Evolutionary conservation across 2,888 invertebrate species (phyloP).

Genomic region (Fissipunctia ypsillon): DNA sequence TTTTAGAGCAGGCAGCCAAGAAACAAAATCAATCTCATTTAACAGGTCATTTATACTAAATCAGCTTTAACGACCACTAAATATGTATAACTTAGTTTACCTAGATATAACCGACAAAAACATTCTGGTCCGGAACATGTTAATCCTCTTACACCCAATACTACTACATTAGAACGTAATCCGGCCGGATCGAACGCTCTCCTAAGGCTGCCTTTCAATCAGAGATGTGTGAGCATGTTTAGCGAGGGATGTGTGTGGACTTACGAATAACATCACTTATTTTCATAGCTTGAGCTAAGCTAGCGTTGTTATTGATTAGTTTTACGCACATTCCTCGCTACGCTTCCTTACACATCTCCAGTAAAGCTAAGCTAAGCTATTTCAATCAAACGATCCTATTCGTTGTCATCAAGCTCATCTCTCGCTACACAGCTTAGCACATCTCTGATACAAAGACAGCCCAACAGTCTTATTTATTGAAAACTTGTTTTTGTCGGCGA

Average conservation of each 20-base stretch:
- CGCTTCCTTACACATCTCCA: no score
- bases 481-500: slow-evolving; percentile 78
- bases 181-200: slow-evolving; percentile 31
- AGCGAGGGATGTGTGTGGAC: no score
- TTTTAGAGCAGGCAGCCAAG: not conserved
- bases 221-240: not conserved
- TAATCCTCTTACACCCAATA: slow-evolving; percentile 34
- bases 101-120: slow-evolving; percentile 21
- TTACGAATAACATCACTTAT: no score
- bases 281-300: no score
- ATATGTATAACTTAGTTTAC: slow-evolving; percentile 3
- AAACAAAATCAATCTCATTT: not conserved
- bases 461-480: slow-evolving; percentile 76
- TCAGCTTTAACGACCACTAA: not conserved
- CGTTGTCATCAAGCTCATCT: not conserved
- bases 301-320: no score
- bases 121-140: slow-evolving; percentile 16
- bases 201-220: not conserved
- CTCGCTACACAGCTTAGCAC: slow-evolving; percentile 13
- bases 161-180: slow-evolving; percentile 58
- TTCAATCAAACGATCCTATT: not conserved
- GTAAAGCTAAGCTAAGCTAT: not conserved
- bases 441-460: slow-evolving; percentile 16
- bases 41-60: not conserved
- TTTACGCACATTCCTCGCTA: no score